phyloP scores from a whole-genome alignment of 2,888 invertebrate genomes.

The Phlogophora meticulosa region DNA sequence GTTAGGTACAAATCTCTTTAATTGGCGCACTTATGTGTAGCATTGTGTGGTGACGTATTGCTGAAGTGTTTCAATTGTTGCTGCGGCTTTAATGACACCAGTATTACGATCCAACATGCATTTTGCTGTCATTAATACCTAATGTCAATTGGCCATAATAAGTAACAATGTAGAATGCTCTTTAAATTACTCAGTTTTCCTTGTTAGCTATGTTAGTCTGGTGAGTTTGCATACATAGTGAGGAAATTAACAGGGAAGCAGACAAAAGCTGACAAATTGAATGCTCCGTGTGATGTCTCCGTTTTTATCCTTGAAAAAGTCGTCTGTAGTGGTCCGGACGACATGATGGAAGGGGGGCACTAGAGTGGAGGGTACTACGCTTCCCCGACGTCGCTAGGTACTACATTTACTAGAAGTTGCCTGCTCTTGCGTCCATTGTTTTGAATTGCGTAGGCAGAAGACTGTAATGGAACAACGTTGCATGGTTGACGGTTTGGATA shows the following conservation, averaged over 20 bases:
- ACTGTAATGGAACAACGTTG: slow-evolving; percentile 41
- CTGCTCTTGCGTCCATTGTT: slow-evolving; percentile 63
- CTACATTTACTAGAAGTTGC: slow-evolving; percentile 73
- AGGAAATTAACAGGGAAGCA: slow-evolving; percentile 33
- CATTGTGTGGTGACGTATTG: slow-evolving; percentile 16
- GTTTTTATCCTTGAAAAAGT: slow-evolving; percentile 68
- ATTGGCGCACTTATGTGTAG: slow-evolving; percentile 23
- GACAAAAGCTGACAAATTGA: slow-evolving; percentile 49
- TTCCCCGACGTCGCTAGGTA: slow-evolving; percentile 68
- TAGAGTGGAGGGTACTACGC: slow-evolving; percentile 81
- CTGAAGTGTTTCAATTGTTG: slow-evolving; percentile 24
- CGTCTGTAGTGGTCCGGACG: slow-evolving; percentile 63
- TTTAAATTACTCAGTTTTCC: background rate
- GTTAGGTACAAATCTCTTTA: slow-evolving; percentile 63
- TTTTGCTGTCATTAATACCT: slow-evolving; percentile 10
- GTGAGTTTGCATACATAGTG: slow-evolving; percentile 12
- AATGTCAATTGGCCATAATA: slow-evolving; percentile 11
- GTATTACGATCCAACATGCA: slow-evolving; percentile 1
- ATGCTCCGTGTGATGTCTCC: slow-evolving; percentile 48
- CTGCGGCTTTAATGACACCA: slow-evolving; percentile 13
- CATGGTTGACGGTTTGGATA: background rate
- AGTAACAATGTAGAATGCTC: slow-evolving; percentile 17
- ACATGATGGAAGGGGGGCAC: slow-evolving; percentile 69
- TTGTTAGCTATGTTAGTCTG: slow-evolving; percentile 2
- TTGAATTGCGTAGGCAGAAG: slow-evolving; percentile 48